Evolutionary conservation across 1,140 invertebrate genomes (phyloP), one percentile per base, ranked within the genome.

Genomic region (Drosophila repleta): DNA sequence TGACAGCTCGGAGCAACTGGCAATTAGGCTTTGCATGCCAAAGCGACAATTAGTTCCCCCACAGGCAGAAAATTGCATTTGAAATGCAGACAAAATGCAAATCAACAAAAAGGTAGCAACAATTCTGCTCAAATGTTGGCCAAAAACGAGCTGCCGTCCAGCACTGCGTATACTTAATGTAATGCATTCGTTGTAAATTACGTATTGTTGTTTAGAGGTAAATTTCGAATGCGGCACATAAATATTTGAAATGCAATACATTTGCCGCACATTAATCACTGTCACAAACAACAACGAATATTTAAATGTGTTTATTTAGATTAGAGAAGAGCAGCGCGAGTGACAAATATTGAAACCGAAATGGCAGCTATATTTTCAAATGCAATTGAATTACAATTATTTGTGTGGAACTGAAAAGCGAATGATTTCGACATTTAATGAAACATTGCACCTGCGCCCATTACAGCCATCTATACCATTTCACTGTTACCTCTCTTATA

Each of bases 161-260:
- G 37, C 52, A 15, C 2, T 35, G 20, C 68, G 68, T 65, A 63
- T 69, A 64, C 62, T 49, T 52, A 66, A 71, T 66, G 29, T 46
- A 18, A 51, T 29, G 35, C 37, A 65, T 57, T 65, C 35, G 4
- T 18, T 10, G 45, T 52, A 39, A 20, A 52, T 24, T 53, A 17
- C 53, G 37, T 1, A 26, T 41, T 17, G 53, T 24, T 35, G 35
- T 24, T 35, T 18, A 32, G 18, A 7, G 17, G 11, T 20, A 18
- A 63, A 64, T 64, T 64, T 13, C 32, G 63, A 15, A 64, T 56
- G 67, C 41, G 18, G 58, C 29, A 37, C 32, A 69, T 69, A 32
- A 55, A 70, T 64, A 56, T 70, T 70, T 64, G 32, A 64, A 69
- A 55, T 62, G 26, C 43, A 43, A 56, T 64, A 65, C 61, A 70